Evolutionary conservation across 2,888 invertebrate genomes (phyloP).

Genomic region (Eugnorisma glareosa): DNA sequence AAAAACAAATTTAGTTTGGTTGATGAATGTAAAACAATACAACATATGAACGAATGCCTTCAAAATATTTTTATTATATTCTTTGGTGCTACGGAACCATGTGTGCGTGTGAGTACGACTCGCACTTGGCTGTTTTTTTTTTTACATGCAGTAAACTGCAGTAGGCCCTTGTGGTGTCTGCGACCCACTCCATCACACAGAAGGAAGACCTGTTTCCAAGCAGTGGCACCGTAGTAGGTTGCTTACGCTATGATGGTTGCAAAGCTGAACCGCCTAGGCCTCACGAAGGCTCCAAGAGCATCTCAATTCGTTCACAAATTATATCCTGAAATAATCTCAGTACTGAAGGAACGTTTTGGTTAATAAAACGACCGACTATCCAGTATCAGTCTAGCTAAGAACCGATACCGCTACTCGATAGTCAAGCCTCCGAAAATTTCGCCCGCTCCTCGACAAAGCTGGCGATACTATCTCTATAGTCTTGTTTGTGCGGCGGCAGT

Average conservation of each 20-base stretch:
- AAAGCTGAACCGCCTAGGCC: background rate
- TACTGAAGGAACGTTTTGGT: background rate
- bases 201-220: background rate
- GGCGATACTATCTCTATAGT: conserved; percentile 15
- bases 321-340: no score
- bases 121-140: no score
- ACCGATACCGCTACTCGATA: background rate
- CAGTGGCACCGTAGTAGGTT: background rate
- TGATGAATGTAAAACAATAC: no score
- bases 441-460: background rate
- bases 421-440: conserved; percentile 6
- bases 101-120: no score
- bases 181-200: background rate
- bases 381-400: background rate
- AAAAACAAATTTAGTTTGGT: no score
- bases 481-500: conserved; percentile 28
- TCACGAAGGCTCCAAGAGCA: background rate
- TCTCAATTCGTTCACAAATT: background rate
- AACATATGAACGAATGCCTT: no score
- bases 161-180: background rate
- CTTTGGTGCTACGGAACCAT: no score
- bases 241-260: background rate
- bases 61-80: no score
- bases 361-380: background rate
- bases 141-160: no score